A percentile compares a stretch with the other conserved stretches of the same genome.
Conservation (phyloP, 2,797 vertebrate genomes). For the Bradypodion ventrale region DNA sequence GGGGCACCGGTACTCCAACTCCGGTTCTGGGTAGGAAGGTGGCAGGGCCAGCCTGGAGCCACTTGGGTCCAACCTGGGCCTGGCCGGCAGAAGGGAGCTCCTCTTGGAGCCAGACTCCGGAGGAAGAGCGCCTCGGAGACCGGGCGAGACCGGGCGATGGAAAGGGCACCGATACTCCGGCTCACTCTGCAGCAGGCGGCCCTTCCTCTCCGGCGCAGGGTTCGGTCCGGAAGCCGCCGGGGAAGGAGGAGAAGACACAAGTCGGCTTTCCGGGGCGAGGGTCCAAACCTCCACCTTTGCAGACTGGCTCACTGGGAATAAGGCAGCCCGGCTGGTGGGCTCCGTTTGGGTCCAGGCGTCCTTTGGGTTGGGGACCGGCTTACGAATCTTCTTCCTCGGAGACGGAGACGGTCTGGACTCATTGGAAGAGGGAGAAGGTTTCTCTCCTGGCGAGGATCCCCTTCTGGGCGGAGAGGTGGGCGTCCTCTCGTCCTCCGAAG, state of each 20-base stretch:
- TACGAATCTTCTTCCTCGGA: conserved; percentile 1
- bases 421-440: neutral
- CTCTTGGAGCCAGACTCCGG: neutral
- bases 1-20: neutral
- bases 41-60: too few relatives aligned
- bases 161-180: neutral
- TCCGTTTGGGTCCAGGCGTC: conserved; percentile 5
- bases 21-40: neutral
- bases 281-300: neutral
- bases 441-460: neutral
- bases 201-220: neutral
- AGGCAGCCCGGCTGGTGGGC: neutral
- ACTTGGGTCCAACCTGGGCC: too few relatives aligned
- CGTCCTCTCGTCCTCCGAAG: neutral
- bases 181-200: neutral
- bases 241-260: too few relatives aligned
- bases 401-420: neutral
- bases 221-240: rapidly evolving
- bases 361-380: neutral
- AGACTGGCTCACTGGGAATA: neutral
- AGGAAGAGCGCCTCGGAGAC: neutral
- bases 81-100: neutral
- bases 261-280: too few relatives aligned
- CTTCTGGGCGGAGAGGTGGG: neutral
- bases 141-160: neutral